A percentile compares a stretch with the other conserved stretches of the same genome.
Conservation (phyloP, 2,888 invertebrate genomes). For the Acanthosepion esculentum region DNA sequence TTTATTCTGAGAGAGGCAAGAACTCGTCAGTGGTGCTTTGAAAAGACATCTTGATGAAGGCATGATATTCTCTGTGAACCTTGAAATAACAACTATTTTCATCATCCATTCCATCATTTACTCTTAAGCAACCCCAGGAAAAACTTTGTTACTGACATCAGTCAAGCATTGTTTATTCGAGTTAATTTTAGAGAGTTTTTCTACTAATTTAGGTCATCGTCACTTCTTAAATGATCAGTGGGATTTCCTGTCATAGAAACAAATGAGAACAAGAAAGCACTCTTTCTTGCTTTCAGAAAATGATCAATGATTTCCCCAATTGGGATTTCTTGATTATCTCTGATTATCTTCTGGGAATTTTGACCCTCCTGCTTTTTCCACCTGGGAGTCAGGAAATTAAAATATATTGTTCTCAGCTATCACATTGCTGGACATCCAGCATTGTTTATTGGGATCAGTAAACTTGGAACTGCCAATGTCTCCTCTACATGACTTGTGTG, state of each 20-base stretch:
- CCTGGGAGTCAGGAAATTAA: too few relatives aligned
- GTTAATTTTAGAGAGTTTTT: neutral
- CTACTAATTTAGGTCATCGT: neutral
- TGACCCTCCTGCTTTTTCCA: too few relatives aligned
- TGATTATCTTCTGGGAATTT: neutral
- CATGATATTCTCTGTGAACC: neutral
- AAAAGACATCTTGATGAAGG: neutral
- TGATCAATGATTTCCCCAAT: neutral
- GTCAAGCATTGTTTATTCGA: neutral
- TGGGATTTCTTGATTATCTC: neutral
- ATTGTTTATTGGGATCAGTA: too few relatives aligned
- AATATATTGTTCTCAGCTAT: too few relatives aligned
- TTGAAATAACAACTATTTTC: neutral
- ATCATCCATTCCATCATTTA: neutral
- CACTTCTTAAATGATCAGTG: neutral
- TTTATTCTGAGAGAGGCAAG: too few relatives aligned
- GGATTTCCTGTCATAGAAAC: too few relatives aligned
- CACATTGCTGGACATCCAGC: too few relatives aligned
- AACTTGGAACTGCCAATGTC: too few relatives aligned
- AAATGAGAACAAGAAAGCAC: too few relatives aligned
- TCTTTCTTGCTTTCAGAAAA: neutral
- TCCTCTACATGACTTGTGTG: too few relatives aligned
- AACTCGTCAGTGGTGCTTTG: neutral
- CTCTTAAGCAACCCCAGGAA: neutral
- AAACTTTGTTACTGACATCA: too few relatives aligned